Base-by-base conservation (phyloP, 2,888 invertebrate genomes). In the Aproaerema taeniolella region DNA sequence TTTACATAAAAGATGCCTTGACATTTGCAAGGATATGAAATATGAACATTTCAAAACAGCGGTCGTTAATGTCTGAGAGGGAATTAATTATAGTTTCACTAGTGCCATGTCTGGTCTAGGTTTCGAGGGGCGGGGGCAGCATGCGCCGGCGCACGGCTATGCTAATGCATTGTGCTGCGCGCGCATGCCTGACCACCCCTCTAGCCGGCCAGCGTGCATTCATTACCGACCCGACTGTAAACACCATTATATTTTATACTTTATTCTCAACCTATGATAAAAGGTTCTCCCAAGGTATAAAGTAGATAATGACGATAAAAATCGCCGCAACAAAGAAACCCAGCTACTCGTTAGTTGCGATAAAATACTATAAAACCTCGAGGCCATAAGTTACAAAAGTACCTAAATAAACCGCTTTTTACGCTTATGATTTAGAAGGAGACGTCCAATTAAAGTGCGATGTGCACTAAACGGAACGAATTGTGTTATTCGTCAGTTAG, bases 111-210 rank as follows among this genome's bases (percentile, higher is more conserved):
- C 31, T 12, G 30, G 3, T 12, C 15, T 31, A 31, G 14, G n/a
- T n/a, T n/a, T 1, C 47, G 44, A 38, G 49, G 47, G 31, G 49
- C 50, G 49, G 46, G 49, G 55, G 63, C 61, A 67, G 69, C 64
- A 63, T 42, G 51, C 66, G 52, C 49, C 52, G 52, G 51, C 38
- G 65, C 79, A 76, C 71, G 77, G 66, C 69, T 81, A 82, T 82
- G 81, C 71, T 71, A 82, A 81, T 80, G 54, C 41, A 46, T 45
- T 40, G 54, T 47, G 49, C 52, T 44, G 54, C 49, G 26, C 36
- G 41, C 51, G 26, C 43, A 43, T 49, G 52, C 54, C 60, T 75
- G 79, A 73, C 81, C 79, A 73, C 72, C 71, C 67, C 61, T 53
- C 55, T 43, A 53, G 61, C 49, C 49, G 41, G 43, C 43, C 41